phyloP scores from a whole-genome alignment of 1,140 invertebrate species.

The Leptinotarsa lineolata region DNA sequence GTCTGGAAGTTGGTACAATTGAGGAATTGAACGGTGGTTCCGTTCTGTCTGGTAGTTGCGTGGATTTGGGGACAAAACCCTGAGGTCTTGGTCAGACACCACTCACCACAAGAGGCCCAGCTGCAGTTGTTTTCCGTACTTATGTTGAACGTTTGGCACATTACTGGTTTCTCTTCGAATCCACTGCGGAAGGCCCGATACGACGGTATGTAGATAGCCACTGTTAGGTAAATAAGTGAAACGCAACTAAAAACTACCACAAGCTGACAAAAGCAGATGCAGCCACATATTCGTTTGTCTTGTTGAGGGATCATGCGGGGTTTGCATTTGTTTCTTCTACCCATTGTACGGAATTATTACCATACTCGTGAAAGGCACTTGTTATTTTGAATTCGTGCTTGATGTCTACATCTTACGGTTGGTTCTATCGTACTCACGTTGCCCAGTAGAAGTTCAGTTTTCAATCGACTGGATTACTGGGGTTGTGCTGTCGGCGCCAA shows the following conservation, averaged over 20 bases:
- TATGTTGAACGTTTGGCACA: constrained; percentile 85
- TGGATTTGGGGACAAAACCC: constrained; percentile 86
- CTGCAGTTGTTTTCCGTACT: constrained; percentile 80
- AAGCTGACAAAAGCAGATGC: constrained; percentile 90
- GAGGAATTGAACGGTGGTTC: constrained; percentile 73
- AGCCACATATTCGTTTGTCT: constrained; percentile 83
- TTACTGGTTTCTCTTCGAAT: constrained; percentile 78
- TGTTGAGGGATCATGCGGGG: constrained; percentile 75
- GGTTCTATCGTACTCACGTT: constrained; percentile 13
- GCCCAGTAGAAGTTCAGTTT: not conserved
- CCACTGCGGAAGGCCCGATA: constrained; percentile 80
- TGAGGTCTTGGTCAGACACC: constrained; percentile 88
- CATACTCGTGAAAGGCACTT: constrained; percentile 23
- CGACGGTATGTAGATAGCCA: constrained; percentile 86
- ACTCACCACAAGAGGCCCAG: constrained; percentile 87
- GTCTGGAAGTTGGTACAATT: constrained; percentile 82
- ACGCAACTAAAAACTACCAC: constrained; percentile 85
- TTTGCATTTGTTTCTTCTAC: constrained; percentile 52
- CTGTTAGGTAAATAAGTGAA: constrained; percentile 84
- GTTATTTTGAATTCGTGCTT: constrained; percentile 12
- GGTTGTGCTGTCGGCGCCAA: constrained; percentile 9
- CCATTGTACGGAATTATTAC: constrained; percentile 42
- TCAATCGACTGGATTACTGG: constrained; percentile 16
- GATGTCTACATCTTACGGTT: constrained; percentile 19
- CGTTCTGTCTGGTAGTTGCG: constrained; percentile 81